Base-by-base conservation (phyloP, 2,113 vertebrate species). In the Oncorhynchus keta region DNA sequence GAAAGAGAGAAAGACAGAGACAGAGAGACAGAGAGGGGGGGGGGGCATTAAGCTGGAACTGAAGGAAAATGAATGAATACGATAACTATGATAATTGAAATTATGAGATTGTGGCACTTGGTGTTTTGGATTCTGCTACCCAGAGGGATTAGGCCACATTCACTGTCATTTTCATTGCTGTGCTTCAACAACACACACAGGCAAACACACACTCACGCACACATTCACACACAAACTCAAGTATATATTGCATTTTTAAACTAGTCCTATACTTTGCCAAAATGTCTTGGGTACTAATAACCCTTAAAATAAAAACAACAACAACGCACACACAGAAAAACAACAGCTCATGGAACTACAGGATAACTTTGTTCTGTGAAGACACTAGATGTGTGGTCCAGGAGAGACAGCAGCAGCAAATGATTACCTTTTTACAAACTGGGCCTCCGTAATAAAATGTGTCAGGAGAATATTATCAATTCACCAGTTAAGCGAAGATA, bases 361-460 rank as follows among this genome's bases (percentile, higher is more conserved):
- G 94, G 93, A 95, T 95, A 95, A 95, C 95, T 95, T 95, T 96
- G 95, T 96, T 94, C 95, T 95, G 95, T 94, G 95, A 96, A 96
- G 93, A 94, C 95, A 95, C 94, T 91, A 94, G 96, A 97, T 95
- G 95, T 95, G 94, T 93, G 84, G 89, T 85, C 88, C 82, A 81
- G 90, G 85, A 84, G 79, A 91, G 95, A 95, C 89, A 88, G 82
- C 94, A 95, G 94, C 88, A 89, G 88, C 92, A 97, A 96, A 95
- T 95, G 94, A 96, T 95, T 95, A 95, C 94, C 93, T 96, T 95
- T 89, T 95, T 96, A 95, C 94, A 93, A 94, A 95, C 94, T 93
- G 93, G 94, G 95, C 93, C 94, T 97, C 96, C 96, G 93, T 94
- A 97, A 97, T 95, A 96, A 97, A 96, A 96, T 93, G 85, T 76